Percentiles rank a stretch among this genome's conserved stretches.
These are phyloP conservation scores for Varanus komodoensis DNA, from an alignment of 2,113 vertebrate species.

Conservation along the genomic window DNA sequence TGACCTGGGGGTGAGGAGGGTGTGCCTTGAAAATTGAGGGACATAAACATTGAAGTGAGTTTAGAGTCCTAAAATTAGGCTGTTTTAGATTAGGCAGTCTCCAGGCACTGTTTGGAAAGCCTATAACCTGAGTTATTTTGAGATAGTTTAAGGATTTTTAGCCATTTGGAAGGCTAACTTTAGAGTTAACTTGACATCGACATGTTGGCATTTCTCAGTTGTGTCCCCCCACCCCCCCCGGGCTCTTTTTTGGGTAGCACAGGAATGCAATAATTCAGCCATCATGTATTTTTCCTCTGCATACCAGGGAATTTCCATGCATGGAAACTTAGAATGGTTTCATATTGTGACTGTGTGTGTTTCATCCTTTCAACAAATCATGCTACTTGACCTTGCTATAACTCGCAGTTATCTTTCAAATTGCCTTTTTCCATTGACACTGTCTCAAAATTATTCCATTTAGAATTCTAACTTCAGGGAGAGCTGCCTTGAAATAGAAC, in stretches of 20 bases:
- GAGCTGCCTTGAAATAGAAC: slow-evolving; percentile 18
- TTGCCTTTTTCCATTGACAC: slow-evolving; percentile 41
- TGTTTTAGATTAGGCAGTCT: not conserved
- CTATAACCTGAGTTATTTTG: not conserved
- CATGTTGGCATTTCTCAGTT: slow-evolving; percentile 36
- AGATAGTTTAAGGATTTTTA: not conserved
- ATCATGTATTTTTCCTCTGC: slow-evolving; percentile 55
- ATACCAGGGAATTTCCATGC: slow-evolving; percentile 62
- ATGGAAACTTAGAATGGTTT: slow-evolving; percentile 65
- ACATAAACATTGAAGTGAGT: not conserved
- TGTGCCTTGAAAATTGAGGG: not conserved
- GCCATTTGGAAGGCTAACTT: rapidly evolving
- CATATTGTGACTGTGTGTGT: slow-evolving; percentile 48
- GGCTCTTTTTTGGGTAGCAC: slow-evolving; percentile 6
- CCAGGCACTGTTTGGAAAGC: not conserved
- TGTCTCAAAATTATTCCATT: slow-evolving; percentile 32
- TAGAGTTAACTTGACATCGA: slow-evolving; percentile 42
- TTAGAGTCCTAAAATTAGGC: too few species aligned
- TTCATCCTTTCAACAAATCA: slow-evolving; percentile 28
- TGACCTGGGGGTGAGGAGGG: not conserved
- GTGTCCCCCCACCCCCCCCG: not conserved
- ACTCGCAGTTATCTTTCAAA: slow-evolving; percentile 57
- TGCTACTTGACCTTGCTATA: slow-evolving; percentile 60
- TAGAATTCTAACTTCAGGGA: slow-evolving; percentile 34
- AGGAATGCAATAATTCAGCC: slow-evolving; percentile 68